Evolutionary conservation across 2,113 vertebrate species (phyloP).

Genomic region (Heterochromis multidens): DNA sequence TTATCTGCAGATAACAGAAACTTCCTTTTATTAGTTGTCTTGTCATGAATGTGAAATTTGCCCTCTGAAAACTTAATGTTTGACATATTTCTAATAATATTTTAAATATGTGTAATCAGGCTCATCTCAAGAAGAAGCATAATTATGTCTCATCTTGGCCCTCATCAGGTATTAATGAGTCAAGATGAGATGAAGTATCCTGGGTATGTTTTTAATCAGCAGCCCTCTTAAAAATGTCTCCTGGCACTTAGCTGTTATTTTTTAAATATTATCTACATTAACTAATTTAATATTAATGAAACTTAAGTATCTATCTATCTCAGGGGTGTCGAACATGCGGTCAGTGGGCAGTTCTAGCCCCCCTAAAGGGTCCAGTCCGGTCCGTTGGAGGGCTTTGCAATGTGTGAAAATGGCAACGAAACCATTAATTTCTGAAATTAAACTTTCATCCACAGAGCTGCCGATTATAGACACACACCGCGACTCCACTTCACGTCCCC

Average conservation of each 20-base stretch:
- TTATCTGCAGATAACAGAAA: background rate
- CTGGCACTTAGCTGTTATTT: background rate
- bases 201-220: background rate
- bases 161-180: background rate
- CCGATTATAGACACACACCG: background rate
- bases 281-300: no score
- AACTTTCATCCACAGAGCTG: no score
- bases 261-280: no score
- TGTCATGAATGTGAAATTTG: background rate
- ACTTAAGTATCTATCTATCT: no score
- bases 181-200: background rate
- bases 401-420: no score
- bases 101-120: background rate
- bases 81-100: no score
- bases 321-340: no score
- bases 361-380: no score
- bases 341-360: no score
- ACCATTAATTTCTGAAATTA: no score
- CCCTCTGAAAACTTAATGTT: background rate
- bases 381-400: fast-evolving
- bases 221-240: background rate
- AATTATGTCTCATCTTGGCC: background rate
- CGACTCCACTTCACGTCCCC: fast-evolving
- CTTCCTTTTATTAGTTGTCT: background rate
- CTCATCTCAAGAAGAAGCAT: background rate